Evolutionary conservation across 2,888 invertebrate species (phyloP), one percentile per base, ranked within the genome.

Genomic region (Eugnorisma glareosa): DNA sequence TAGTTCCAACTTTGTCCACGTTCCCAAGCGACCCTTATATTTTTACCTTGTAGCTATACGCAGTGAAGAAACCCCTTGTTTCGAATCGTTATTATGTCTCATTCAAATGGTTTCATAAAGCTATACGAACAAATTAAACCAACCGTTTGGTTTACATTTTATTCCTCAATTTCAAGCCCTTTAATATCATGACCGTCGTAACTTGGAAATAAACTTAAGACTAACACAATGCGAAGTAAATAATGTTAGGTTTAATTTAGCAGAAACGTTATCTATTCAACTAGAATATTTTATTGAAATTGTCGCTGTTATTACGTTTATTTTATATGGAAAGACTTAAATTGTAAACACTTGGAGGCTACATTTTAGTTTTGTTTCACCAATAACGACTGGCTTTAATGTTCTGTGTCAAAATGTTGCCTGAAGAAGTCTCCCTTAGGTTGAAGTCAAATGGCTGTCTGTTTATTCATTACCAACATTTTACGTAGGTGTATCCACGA

Each of bases 231-330:
- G n/a, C 24, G 31, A 57, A 43, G 45, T 67, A 68, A 78, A 81
- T 59, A 78, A 73, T 40, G 59, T 54, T 13, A 57, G n/a, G 45
- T 70, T 79, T 63, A 72, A 79, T 84, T 70, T 35, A 35, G 69
- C 45, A 73, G 59, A 79, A 73, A 83, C 73, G 43, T 48, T 77
- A 69, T 67, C 35, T 72, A 28, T 69, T 69, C 54, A 70, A 15
- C 8, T 63, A 35, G 7, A 83, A 73, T 73, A 63, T 67, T 63
- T 67, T 67, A 84, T 83, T 79, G 57, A 54, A 66, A 66, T 61
- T 51, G 21, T 73, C 21, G 45, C 54, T 31, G 18, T 81, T 81
- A 18, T 72, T 45, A 11, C n/a, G 43, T 63, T 70, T 72, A 79
- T 79, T 61, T 77, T 37, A 10, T 18, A 11, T 28, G 28, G 43